Evolutionary conservation across 1,140 invertebrate species (phyloP).

Genomic region (Fopius arisanus): DNA sequence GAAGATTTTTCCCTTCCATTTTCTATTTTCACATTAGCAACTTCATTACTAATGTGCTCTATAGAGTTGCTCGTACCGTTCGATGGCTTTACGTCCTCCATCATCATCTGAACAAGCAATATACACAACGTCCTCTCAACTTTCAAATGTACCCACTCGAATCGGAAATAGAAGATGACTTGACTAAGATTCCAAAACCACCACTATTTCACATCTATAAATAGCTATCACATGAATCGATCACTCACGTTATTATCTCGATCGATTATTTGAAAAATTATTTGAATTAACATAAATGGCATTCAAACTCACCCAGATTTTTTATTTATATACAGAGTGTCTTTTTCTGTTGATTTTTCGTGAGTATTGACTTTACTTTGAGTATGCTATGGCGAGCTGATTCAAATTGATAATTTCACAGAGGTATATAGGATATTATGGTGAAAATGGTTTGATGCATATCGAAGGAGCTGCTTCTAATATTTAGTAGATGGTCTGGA

Average conservation of each 20-base stretch:
- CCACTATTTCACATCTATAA: conserved; percentile 49
- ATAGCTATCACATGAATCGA: conserved; percentile 46
- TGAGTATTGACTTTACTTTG: too few relatives aligned
- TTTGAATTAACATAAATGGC: not conserved
- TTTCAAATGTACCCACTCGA: not conserved
- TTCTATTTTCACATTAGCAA: conserved; percentile 52
- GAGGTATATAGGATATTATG: too few relatives aligned
- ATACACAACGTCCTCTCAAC: not conserved
- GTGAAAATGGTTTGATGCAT: not conserved
- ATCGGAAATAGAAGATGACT: conserved; percentile 24
- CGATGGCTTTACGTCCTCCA: not conserved
- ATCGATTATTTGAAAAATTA: not conserved
- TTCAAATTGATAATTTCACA: too few relatives aligned
- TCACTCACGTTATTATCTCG: conserved; percentile 42
- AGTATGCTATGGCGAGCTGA: too few relatives aligned
- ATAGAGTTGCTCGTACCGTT: not conserved
- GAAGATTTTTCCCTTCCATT: conserved; percentile 45
- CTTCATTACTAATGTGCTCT: conserved; percentile 38
- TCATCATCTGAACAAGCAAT: not conserved
- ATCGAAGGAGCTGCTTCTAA: conserved; percentile 16
- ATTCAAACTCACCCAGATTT: not conserved
- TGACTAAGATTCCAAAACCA: not conserved
- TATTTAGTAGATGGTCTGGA: not conserved
- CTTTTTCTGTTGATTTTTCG: too few relatives aligned
- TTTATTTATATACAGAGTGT: too few relatives aligned